Percentiles rank a stretch among this genome's conserved stretches.
phyloP scores from a whole-genome alignment of 1,140 invertebrate genomes.

The Nilaparvata lugens region DNA sequence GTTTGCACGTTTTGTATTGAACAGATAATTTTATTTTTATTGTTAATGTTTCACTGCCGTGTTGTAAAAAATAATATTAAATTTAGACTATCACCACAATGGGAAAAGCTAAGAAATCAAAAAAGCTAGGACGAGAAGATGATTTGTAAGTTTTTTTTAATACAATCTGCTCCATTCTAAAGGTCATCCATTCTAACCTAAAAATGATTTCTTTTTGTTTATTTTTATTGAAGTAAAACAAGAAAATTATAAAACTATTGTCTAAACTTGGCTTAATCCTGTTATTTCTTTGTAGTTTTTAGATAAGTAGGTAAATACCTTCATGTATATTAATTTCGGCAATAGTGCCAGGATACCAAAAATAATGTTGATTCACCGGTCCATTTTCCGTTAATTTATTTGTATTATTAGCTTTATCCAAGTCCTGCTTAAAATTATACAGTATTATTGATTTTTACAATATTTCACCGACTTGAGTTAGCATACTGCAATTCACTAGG shows the following conservation, averaged over 20 bases:
- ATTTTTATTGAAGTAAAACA: conserved; percentile 18
- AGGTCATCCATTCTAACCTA: conserved; percentile 19
- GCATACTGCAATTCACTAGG: too few species aligned
- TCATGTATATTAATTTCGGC: background rate
- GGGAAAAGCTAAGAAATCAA: conserved; percentile 60
- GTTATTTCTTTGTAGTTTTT: background rate
- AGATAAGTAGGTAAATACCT: background rate
- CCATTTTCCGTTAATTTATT: too few species aligned
- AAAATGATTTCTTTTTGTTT: conserved; percentile 27
- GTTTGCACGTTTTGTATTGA: background rate
- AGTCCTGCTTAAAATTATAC: too few species aligned
- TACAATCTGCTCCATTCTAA: conserved; percentile 18
- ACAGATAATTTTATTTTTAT: background rate
- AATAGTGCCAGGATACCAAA: background rate
- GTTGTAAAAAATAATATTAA: background rate
- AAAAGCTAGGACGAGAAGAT: conserved; percentile 50
- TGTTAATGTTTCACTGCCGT: background rate
- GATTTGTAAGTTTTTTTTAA: conserved; percentile 45
- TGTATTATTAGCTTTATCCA: too few species aligned
- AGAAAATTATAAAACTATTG: background rate
- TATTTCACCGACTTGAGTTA: too few species aligned
- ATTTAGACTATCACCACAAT: conserved; percentile 34
- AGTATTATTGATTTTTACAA: too few species aligned
- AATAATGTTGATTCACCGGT: background rate
- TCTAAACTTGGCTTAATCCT: conserved; percentile 2